Evolutionary conservation across 2,888 invertebrate genomes (phyloP), one percentile per base, ranked within the genome.

Genomic region (Ernsta delagoae): DNA sequence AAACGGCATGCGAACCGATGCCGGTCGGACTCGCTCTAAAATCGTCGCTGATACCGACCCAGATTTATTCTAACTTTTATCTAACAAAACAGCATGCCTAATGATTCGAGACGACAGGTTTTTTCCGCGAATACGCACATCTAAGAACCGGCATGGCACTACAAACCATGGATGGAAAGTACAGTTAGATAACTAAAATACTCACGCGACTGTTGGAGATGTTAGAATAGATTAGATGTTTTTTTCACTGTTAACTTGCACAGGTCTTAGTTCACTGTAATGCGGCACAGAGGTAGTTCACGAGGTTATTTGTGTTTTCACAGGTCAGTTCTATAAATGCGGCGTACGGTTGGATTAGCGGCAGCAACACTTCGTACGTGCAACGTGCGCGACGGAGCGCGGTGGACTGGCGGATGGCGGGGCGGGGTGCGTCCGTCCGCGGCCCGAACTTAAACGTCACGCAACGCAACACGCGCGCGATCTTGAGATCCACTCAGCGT

Each of bases 151-250:
- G 78, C 83, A 81, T 81, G 82, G 78, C 81, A 79, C 77, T 70
- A 78, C 81, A 82, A 81, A 83, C 82, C 83, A 85, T 85, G 83
- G 83, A 83, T 82, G 82, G 84, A 86, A 87, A 86, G 87, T 88
- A 91, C 91, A 88, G 90, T 90, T 90, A 90, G 85, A 86, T 85
- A 85, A 84, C 83, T 86, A 82, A 84, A 70, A 85, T 89, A 90
- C 90, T 90, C 85, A 91, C 91, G 83, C 83, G 78, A 78, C 76
- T 81, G 70, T 64, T 74, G 73, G 76, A 36, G 56, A 81, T 82
- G 82, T 77, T 83, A 83, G 83, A 82, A 74, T 74, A 82, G 79
- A 83, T 84, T 77, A 75, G 73, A 75, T 77, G 79, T 76, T 72
- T 79, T 77, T 78, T 74, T 72, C 83, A 84, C 83, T 80, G 76